These are phyloP conservation scores for Thera obeliscata DNA, from an alignment of 2,888 invertebrate species.

Conservation along the genomic window DNA sequence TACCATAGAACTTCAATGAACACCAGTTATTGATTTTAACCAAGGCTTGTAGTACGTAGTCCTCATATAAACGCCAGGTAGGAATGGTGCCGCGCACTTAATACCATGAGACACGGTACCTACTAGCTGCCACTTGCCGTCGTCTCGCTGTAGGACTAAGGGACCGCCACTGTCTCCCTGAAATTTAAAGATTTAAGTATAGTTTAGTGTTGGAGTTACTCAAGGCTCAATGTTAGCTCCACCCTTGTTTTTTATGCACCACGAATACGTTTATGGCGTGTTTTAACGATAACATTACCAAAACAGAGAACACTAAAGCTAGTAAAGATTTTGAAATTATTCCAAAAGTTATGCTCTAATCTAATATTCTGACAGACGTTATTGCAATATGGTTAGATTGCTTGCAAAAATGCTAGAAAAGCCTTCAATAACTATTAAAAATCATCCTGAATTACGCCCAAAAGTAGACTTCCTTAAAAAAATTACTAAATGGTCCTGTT, in stretches of 20 bases:
- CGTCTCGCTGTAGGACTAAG: constrained; percentile 91
- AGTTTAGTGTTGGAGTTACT: neutral
- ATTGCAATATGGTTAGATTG: too few relatives aligned
- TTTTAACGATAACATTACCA: too few relatives aligned
- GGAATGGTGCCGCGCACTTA: constrained; percentile 95
- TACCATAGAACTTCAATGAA: constrained; percentile 57
- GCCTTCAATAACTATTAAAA: too few relatives aligned
- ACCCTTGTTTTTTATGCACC: neutral
- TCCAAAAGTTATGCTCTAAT: too few relatives aligned
- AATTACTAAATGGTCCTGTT: too few relatives aligned
- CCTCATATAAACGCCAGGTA: constrained; percentile 97
- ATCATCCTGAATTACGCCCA: too few relatives aligned
- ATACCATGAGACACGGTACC: constrained; percentile 98
- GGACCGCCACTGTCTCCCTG: constrained; percentile 98
- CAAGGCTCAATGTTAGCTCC: neutral
- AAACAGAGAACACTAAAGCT: too few relatives aligned
- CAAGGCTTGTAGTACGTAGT: constrained; percentile 96
- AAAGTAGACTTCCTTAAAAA: too few relatives aligned
- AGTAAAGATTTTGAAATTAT: too few relatives aligned
- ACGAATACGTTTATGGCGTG: neutral
- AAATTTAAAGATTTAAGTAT: constrained; percentile 25
- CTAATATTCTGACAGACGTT: too few relatives aligned
- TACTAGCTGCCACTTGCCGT: constrained; percentile 94
- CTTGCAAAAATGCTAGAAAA: too few relatives aligned
- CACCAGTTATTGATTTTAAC: constrained; percentile 94